A percentile compares a stretch with the other conserved stretches of the same genome.
Evolutionary conservation across 1,140 invertebrate genomes (phyloP).

Genomic region (Batillaria attramentaria): DNA sequence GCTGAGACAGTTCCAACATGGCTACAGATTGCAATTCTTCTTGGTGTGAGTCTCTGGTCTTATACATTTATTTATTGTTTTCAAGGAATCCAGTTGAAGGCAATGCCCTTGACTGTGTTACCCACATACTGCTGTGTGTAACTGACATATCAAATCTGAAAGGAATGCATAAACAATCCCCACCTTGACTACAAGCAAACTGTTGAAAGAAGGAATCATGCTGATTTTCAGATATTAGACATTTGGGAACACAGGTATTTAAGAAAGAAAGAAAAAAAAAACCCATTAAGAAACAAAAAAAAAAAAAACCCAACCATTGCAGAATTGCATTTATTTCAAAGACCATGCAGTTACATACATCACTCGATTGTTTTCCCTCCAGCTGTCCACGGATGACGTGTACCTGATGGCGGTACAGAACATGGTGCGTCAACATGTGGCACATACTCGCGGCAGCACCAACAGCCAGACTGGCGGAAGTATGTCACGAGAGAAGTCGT

Average conservation of each 20-base stretch:
- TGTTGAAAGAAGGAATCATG: no score
- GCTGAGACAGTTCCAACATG: constrained; percentile 54
- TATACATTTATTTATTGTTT: neutral
- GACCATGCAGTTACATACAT: no score
- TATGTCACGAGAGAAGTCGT: neutral
- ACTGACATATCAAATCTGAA: no score
- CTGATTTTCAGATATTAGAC: no score
- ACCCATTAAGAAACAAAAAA: neutral
- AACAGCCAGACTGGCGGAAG: neutral
- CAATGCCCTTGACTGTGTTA: no score
- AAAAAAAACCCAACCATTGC: neutral
- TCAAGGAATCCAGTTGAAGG: neutral
- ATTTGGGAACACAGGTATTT: neutral
- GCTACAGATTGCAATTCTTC: constrained; percentile 51
- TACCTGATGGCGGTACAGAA: constrained; percentile 59
- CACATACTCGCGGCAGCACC: neutral
- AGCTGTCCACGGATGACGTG: constrained; percentile 59
- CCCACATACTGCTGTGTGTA: no score
- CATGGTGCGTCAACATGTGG: constrained; percentile 51
- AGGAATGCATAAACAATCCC: no score
- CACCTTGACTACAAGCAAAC: no score
- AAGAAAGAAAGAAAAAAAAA: neutral
- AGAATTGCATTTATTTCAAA: no score
- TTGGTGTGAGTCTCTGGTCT: constrained; percentile 49
- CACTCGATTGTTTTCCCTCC: constrained; percentile 20